A percentile compares a stretch with the other conserved stretches of the same genome.
These are phyloP conservation scores for Rhinella marina DNA, from an alignment of 2,797 vertebrate species.

Conservation along the genomic window DNA sequence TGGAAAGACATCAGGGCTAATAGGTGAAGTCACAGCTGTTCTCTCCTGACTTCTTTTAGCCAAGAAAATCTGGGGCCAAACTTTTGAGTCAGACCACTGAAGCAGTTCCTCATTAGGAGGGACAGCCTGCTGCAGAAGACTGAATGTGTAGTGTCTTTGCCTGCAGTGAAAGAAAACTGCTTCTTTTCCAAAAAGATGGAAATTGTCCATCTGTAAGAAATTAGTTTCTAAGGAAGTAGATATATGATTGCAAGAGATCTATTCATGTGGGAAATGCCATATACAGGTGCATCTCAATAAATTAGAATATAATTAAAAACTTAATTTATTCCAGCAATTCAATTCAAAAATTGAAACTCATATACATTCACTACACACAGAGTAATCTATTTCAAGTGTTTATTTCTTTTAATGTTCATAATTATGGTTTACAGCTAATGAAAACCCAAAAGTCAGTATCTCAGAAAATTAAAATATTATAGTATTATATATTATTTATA, in stretches of 20 bases:
- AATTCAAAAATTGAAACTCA: too few relatives aligned
- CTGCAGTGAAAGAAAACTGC: neutral
- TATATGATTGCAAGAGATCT: neutral
- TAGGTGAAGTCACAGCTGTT: conserved; percentile 88
- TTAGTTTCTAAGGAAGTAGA: neutral
- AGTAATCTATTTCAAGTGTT: too few relatives aligned
- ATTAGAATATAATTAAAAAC: too few relatives aligned
- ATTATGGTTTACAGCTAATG: too few relatives aligned
- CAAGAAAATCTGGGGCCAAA: conserved; percentile 63
- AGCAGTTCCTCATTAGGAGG: conserved; percentile 54
- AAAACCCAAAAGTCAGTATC: too few relatives aligned
- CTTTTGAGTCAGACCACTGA: conserved; percentile 62
- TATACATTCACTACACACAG: too few relatives aligned
- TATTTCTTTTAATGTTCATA: too few relatives aligned
- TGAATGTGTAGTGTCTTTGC: neutral
- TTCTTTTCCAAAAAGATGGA: neutral
- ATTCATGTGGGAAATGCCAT: neutral
- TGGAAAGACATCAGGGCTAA: conserved; percentile 90
- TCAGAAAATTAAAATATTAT: too few relatives aligned
- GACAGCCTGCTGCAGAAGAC: conserved; percentile 16
- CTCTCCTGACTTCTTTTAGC: conserved; percentile 71
- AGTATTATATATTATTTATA: too few relatives aligned
- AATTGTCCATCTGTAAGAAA: neutral
- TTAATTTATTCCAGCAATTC: neutral
- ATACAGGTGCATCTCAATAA: neutral